Conservation (phyloP, 2,797 vertebrate genomes). For the Hoplostethus mediterraneus region DNA sequence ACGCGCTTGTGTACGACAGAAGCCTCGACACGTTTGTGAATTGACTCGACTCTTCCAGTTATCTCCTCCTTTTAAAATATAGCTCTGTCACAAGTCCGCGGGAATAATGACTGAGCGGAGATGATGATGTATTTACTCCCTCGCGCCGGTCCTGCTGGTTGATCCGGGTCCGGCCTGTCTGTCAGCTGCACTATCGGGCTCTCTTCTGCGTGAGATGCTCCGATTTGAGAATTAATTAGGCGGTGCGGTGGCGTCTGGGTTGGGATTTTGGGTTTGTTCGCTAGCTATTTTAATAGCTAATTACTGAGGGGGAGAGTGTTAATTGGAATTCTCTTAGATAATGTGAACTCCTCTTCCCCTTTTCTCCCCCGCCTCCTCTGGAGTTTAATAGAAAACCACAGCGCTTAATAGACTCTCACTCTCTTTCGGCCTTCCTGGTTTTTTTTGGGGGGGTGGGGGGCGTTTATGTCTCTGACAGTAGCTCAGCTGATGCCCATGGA, state of each 20-base stretch:
- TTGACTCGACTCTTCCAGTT: too few species aligned
- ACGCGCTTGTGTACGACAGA: not conserved
- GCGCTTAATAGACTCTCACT: conserved; percentile 60
- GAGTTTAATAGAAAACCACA: conserved; percentile 74
- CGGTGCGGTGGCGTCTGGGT: conserved; percentile 62
- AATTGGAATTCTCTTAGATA: conserved; percentile 90
- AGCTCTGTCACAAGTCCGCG: not conserved
- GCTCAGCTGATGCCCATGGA: conserved; percentile 44
- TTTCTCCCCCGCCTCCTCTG: conserved; percentile 55
- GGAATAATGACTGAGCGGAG: conserved; percentile 12
- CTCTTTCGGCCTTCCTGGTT: conserved; percentile 39
- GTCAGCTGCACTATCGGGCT: conserved; percentile 66
- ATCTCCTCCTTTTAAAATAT: too few species aligned
- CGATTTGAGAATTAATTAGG: conserved; percentile 81
- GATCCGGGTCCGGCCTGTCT: conserved; percentile 44
- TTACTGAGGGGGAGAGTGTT: conserved; percentile 93
- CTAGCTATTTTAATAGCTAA: conserved; percentile 88
- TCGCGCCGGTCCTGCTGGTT: not conserved
- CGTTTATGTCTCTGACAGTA: conserved; percentile 54
- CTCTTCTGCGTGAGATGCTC: conserved; percentile 65
- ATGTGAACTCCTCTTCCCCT: conserved; percentile 79
- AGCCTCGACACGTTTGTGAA: too few species aligned
- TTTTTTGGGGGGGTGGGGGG: not conserved
- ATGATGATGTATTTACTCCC: conserved; percentile 12
- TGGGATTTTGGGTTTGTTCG: conserved; percentile 81